Conservation (phyloP, 2,797 vertebrate genomes). For the Prionace glauca region DNA sequence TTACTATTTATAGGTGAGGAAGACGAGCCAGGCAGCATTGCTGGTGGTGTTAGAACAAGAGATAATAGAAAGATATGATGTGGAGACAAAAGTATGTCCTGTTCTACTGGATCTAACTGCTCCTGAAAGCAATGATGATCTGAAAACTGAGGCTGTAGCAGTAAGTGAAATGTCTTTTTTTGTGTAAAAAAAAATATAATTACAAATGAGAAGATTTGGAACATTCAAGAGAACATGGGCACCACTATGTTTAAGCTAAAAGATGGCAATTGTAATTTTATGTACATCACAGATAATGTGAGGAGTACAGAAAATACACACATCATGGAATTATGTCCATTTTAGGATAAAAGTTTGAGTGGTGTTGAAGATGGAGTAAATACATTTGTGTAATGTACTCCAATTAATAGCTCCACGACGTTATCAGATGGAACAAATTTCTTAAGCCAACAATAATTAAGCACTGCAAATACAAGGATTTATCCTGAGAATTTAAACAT, state of each 20-base stretch:
- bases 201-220: neutral
- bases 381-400: neutral
- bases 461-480: neutral
- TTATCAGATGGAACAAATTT: neutral
- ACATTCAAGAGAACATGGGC: neutral
- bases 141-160: slow-evolving; percentile 79
- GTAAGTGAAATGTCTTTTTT: slow-evolving; percentile 56
- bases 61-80: slow-evolving; percentile 69
- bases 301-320: neutral
- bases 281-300: neutral
- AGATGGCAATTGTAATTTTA: neutral
- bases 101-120: slow-evolving; percentile 77
- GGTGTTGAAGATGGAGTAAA: too few relatives aligned
- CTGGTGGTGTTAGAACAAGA: slow-evolving; percentile 78
- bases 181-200: neutral
- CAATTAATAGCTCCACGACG: neutral
- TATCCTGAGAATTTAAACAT: neutral
- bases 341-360: neutral
- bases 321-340: neutral
- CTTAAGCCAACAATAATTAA: neutral
- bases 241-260: neutral
- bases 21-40: slow-evolving; percentile 78
- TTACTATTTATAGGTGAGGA: slow-evolving; percentile 62
- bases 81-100: slow-evolving; percentile 76
- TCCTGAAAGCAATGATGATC: slow-evolving; percentile 78